These are phyloP conservation scores for Ctenicera cuprea DNA, from an alignment of 2,888 invertebrate genomes.

Conservation along the genomic window DNA sequence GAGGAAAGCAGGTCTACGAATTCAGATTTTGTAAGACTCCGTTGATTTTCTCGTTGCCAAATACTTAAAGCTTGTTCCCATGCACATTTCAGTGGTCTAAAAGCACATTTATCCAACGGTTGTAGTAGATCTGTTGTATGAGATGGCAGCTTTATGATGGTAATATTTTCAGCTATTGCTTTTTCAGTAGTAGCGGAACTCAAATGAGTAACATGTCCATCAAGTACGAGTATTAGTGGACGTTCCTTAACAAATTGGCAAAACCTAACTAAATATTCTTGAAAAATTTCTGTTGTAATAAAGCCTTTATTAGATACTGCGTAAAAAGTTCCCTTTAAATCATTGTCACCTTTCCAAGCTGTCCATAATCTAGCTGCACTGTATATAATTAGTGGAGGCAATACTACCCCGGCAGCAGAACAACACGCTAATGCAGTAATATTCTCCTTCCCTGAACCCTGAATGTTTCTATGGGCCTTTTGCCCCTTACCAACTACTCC, in stretches of 20 bases:
- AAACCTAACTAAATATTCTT: slow-evolving; percentile 15
- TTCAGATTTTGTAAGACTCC: neutral
- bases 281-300: slow-evolving; percentile 8
- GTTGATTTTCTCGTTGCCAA: neutral
- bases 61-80: neutral
- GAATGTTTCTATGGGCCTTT: neutral
- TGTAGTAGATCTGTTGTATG: slow-evolving; percentile 37
- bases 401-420: neutral
- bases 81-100: neutral
- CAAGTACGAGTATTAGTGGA: slow-evolving; percentile 18
- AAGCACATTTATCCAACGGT: neutral
- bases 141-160: slow-evolving; percentile 20
- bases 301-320: slow-evolving; percentile 33
- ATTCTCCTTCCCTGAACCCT: slow-evolving; percentile 8
- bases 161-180: slow-evolving; percentile 22
- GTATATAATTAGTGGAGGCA: slow-evolving; percentile 19
- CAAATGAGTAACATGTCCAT: slow-evolving; percentile 28
- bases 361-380: slow-evolving; percentile 6
- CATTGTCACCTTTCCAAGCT: neutral
- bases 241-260: neutral
- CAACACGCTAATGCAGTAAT: slow-evolving; percentile 1
- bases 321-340: slow-evolving; percentile 15
- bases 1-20: neutral
- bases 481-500: neutral
- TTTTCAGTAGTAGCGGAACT: slow-evolving; percentile 5